A percentile compares a stretch with the other conserved stretches of the same genome.
Conservation (phyloP, 1,140 invertebrate genomes). For the Callitettix versicolor region DNA sequence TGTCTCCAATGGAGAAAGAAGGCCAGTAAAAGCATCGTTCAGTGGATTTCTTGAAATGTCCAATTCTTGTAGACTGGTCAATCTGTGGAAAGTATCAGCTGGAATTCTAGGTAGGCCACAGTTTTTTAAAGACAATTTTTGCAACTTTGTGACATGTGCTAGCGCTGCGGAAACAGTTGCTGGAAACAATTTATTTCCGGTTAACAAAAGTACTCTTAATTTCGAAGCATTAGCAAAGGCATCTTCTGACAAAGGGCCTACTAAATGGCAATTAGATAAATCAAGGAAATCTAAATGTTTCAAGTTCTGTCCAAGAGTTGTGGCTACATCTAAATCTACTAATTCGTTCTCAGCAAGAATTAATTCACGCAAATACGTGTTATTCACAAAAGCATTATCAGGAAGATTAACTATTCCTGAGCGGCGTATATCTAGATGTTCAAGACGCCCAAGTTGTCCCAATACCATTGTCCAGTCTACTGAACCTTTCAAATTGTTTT, state of each 20-base stretch:
- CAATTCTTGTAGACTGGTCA: conserved; percentile 41
- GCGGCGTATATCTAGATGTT: conserved; percentile 50
- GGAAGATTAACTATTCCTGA: conserved; percentile 48
- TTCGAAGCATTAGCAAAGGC: conserved; percentile 56
- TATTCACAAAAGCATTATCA: conserved; percentile 52
- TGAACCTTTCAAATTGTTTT: conserved; percentile 41
- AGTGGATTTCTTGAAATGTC: conserved; percentile 31
- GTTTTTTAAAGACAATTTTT: conserved; percentile 53
- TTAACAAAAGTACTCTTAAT: conserved; percentile 50
- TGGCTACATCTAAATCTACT: conserved; percentile 48
- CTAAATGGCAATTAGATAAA: conserved; percentile 55
- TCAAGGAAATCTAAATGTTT: conserved; percentile 54
- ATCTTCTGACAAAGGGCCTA: conserved; percentile 50
- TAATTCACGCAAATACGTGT: conserved; percentile 50
- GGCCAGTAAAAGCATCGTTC: conserved; percentile 51
- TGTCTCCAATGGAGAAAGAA: conserved; percentile 51
- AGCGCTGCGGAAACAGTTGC: conserved; percentile 53
- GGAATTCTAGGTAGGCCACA: conserved; percentile 50
- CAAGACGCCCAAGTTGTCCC: conserved; percentile 44
- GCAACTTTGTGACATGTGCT: conserved; percentile 48
- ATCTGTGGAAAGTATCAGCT: conserved; percentile 48
- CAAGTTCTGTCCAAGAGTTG: conserved; percentile 51
- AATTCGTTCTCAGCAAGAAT: conserved; percentile 55
- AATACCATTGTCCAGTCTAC: conserved; percentile 49
- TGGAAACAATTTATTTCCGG: conserved; percentile 55